Conservation (phyloP, 1,140 invertebrate species). For the Brachystomella parvula region DNA sequence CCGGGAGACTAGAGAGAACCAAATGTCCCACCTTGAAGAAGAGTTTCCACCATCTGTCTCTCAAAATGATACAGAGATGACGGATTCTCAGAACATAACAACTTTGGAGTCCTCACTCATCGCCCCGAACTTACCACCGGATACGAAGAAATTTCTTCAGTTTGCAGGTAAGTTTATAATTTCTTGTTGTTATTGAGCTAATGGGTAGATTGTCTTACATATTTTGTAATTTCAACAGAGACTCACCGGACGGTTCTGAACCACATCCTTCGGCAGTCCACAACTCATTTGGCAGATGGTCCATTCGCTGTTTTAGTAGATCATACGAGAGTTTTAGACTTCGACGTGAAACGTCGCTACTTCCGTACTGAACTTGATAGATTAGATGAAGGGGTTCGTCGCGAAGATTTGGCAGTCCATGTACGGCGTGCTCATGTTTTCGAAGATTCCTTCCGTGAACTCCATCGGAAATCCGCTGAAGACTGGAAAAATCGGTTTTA, state of each 20-base stretch:
- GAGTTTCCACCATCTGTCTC: constrained; percentile 42
- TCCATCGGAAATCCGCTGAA: constrained; percentile 71
- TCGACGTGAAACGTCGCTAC: constrained; percentile 85
- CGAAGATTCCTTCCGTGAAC: constrained; percentile 83
- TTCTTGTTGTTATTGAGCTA: background rate
- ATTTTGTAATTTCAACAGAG: constrained; percentile 50
- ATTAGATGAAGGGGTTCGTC: constrained; percentile 65
- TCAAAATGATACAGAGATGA: constrained; percentile 26
- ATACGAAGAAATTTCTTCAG: constrained; percentile 65
- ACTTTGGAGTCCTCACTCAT: constrained; percentile 7
- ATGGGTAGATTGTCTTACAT: background rate
- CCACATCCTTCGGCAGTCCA: constrained; percentile 81
- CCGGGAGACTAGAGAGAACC: constrained; percentile 46
- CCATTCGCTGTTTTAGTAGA: constrained; percentile 84
- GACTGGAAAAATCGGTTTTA: constrained; percentile 94
- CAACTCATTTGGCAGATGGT: constrained; percentile 72
- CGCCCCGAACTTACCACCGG: constrained; percentile 42
- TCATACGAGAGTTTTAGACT: constrained; percentile 80
- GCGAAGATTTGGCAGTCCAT: constrained; percentile 86
- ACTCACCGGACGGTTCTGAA: constrained; percentile 84
- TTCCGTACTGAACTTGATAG: constrained; percentile 80
- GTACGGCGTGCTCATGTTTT: constrained; percentile 79
- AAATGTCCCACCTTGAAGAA: constrained; percentile 50
- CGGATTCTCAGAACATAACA: constrained; percentile 19
- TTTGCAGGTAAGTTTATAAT: constrained; percentile 55